Percentiles rank a stretch among this genome's conserved stretches.
Conservation (phyloP, 2,797 vertebrate species). For the Taenioides sp. region DNA sequence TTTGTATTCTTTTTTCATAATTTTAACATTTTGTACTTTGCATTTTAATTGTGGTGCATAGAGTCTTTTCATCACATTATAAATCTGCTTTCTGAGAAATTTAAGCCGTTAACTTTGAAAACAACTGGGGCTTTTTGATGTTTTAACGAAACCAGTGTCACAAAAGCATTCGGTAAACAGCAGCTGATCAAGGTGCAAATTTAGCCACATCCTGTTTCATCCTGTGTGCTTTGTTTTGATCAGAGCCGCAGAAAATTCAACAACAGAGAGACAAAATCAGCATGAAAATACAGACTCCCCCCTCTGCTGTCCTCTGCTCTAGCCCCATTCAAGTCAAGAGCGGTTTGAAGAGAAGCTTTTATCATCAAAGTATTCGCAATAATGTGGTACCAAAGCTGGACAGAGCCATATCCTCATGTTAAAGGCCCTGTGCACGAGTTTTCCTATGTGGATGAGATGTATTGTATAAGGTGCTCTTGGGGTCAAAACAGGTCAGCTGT, state of each 20-base stretch:
- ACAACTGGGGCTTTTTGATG: slow-evolving; percentile 69
- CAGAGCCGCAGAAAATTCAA: slow-evolving; percentile 63
- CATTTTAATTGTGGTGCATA: not conserved
- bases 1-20: too few species aligned
- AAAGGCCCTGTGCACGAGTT: too few species aligned
- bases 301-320: slow-evolving; percentile 19
- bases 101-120: slow-evolving; percentile 17
- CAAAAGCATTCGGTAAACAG: slow-evolving; percentile 61
- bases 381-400: not conserved
- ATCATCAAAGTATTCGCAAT: slow-evolving; percentile 72
- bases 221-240: slow-evolving; percentile 65
- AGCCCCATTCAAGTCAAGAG: slow-evolving; percentile 42
- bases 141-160: slow-evolving; percentile 65
- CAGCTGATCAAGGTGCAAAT: slow-evolving; percentile 75
- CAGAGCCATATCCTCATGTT: not conserved
- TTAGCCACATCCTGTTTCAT: slow-evolving; percentile 37
- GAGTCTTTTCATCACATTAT: too few species aligned
- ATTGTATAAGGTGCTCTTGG: too few species aligned
- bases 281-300: slow-evolving; percentile 73
- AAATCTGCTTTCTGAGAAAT: not conserved
- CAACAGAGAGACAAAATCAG: slow-evolving; percentile 66
- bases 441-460: too few species aligned
- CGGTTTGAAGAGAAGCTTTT: slow-evolving; percentile 76
- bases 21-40: not conserved
- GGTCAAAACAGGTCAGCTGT: too few species aligned